Evolutionary conservation across 2,797 vertebrate genomes (phyloP).

Genomic region (Phoeniculus purpureus): DNA sequence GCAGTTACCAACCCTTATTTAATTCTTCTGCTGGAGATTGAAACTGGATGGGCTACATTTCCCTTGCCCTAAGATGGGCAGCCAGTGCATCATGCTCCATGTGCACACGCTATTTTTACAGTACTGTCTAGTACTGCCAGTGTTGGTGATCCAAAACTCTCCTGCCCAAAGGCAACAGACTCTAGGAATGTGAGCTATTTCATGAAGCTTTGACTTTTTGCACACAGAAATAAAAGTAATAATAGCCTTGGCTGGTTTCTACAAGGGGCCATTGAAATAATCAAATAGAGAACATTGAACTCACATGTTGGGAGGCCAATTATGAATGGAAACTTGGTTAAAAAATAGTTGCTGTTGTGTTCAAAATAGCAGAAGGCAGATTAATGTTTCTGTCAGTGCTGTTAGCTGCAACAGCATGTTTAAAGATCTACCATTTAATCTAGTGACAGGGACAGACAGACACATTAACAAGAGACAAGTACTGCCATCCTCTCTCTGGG

Average conservation of each 20-base stretch:
- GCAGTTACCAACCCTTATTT: slow-evolving; percentile 15
- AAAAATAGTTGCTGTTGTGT: not conserved
- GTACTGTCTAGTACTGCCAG: slow-evolving; percentile 1
- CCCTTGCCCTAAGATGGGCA: slow-evolving; percentile 34
- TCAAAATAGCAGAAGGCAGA: slow-evolving; percentile 33
- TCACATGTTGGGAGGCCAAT: not conserved
- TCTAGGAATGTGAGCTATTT: slow-evolving; percentile 39
- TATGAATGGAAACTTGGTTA: slow-evolving; percentile 36
- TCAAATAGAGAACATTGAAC: slow-evolving; percentile 1
- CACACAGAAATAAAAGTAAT: slow-evolving; percentile 23
- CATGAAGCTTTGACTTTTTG: slow-evolving; percentile 28
- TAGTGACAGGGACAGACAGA: not conserved
- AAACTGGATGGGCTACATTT: slow-evolving; percentile 26
- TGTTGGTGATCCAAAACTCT: not conserved
- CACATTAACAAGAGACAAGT: not conserved
- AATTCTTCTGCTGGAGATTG: slow-evolving; percentile 22
- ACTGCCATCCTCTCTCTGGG: not conserved
- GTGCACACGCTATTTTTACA: slow-evolving; percentile 1
- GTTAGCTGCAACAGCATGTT: not conserved
- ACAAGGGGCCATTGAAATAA: slow-evolving; percentile 11
- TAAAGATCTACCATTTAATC: not conserved
- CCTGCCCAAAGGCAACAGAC: slow-evolving; percentile 17
- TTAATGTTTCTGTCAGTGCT: not conserved
- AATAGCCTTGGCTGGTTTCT: slow-evolving; percentile 2
- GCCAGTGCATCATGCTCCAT: not conserved